Evolutionary conservation across 2,113 vertebrate genomes (phyloP), one percentile per base, ranked within the genome.

Genomic region (Labrus mixtus): DNA sequence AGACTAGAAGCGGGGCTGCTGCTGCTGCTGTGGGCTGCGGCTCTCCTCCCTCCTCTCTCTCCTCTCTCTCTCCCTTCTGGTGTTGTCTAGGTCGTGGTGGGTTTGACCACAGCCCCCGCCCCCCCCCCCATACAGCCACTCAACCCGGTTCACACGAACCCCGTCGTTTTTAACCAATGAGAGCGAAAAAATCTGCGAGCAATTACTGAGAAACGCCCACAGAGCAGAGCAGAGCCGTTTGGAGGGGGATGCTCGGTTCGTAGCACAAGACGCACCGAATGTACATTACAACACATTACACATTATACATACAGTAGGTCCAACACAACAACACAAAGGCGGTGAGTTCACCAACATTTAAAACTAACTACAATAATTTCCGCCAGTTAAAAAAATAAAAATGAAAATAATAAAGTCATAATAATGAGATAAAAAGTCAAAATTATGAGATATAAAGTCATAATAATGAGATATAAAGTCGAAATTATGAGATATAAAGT

Each of bases 141-240:
- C 53, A 64, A 43, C 78, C 76, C 81, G 83, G 92, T 90, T 93
- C 83, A 92, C 87, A 84, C 90, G 84, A 86, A 86, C 68, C 89
- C 87, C 77, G 69, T 69, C 69, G 68, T 60, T 72, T 46, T 64
- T 11, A 72, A 71, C 93, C 94, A 94, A 94, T 94, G 62, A 90
- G 73, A 22, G 73, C n/a, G 33, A 41, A 46, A 74, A 81, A 88
- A 91, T 87, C 85, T 84, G 84, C 79, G 82, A 88, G 87, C 86
- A 93, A 91, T 91, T 75, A 82, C 58, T 17, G 51, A 75, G 75
- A 59, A 71, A 92, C 93, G 88, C 93, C 93, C 87, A 87, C 86
- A 64, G 15, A 17, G 67, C 86, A 60, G 17, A 17, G 67, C 54
- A 5, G 13, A 36, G 70, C 8, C 48, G 23, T 45, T 25, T 7